These are phyloP conservation scores for Apamea anceps DNA, from an alignment of 2,888 invertebrate species.

Conservation along the genomic window DNA sequence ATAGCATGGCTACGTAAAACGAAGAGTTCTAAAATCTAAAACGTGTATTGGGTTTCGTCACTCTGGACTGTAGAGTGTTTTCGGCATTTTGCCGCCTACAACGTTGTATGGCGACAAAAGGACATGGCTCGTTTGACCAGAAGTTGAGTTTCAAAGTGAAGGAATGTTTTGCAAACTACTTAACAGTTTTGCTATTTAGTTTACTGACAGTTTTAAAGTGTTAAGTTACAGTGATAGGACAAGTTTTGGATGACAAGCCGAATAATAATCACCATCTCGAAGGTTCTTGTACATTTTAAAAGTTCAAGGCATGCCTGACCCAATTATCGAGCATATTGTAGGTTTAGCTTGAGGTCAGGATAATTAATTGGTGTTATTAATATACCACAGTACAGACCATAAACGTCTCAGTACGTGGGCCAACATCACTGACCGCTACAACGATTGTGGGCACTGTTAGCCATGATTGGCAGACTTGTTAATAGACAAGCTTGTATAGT, in stretches of 20 bases:
- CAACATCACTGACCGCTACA: slow-evolving; percentile 56
- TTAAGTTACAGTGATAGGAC: slow-evolving; percentile 4
- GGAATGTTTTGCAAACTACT: slow-evolving; percentile 34
- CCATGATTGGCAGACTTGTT: slow-evolving; percentile 14
- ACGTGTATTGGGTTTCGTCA: slow-evolving; percentile 24
- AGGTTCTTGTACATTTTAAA: neutral
- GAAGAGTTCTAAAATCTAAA: slow-evolving; percentile 51
- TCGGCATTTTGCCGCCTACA: neutral
- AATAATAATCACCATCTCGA: neutral
- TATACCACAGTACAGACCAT: slow-evolving; percentile 41
- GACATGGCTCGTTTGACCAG: slow-evolving; percentile 30
- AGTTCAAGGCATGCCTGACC: neutral
- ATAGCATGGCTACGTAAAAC: slow-evolving; percentile 31
- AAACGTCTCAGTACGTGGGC: slow-evolving; percentile 42
- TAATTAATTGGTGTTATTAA: slow-evolving; percentile 39
- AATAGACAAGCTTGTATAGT: slow-evolving; percentile 9
- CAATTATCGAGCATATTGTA: slow-evolving; percentile 9
- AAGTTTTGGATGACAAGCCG: neutral
- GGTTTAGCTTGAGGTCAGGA: slow-evolving; percentile 4
- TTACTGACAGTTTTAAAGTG: slow-evolving; percentile 37
- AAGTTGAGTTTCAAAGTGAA: slow-evolving; percentile 30
- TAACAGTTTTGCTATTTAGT: slow-evolving; percentile 37
- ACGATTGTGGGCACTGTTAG: slow-evolving; percentile 27
- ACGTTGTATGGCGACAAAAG: slow-evolving; percentile 20
- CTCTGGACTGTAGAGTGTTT: slow-evolving; percentile 22